Conservation (phyloP, 2,113 vertebrate genomes). For the Tyto alba region DNA sequence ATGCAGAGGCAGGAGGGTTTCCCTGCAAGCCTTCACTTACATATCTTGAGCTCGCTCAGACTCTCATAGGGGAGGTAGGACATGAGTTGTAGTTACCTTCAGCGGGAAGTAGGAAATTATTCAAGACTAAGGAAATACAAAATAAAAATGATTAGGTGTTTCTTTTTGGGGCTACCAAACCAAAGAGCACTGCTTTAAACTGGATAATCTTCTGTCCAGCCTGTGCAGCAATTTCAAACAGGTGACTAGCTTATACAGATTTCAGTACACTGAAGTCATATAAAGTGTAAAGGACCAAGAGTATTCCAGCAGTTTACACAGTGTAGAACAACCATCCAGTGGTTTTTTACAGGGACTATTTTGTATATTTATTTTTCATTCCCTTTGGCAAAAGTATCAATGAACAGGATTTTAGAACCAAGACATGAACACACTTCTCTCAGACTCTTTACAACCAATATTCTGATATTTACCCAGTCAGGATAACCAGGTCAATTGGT, state of each 20-base stretch:
- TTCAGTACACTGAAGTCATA: not conserved
- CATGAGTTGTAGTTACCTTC: not conserved
- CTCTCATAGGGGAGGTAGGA: not conserved
- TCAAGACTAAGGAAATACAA: not conserved
- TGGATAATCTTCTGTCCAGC: not conserved
- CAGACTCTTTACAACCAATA: not conserved
- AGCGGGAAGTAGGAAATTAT: not conserved
- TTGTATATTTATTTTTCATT: conserved; percentile 1
- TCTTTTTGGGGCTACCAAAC: not conserved
- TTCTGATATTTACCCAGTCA: conserved; percentile 25
- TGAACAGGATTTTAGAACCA: conserved; percentile 25
- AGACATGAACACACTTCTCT: not conserved
- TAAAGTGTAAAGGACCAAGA: not conserved
- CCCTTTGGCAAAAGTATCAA: conserved; percentile 8
- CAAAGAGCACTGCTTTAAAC: not conserved
- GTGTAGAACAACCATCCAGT: not conserved
- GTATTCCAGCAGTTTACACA: not conserved
- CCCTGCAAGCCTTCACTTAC: not conserved
- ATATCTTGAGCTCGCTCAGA: not conserved
- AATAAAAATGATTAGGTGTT: not conserved
- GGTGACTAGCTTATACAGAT: not conserved
- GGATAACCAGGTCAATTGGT: conserved; percentile 31
- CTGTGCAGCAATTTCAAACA: not conserved
- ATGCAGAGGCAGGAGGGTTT: not conserved
- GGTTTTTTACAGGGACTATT: not conserved